These are phyloP conservation scores for Chloroceryle amazona DNA, from an alignment of 2,797 vertebrate species.

Conservation along the genomic window DNA sequence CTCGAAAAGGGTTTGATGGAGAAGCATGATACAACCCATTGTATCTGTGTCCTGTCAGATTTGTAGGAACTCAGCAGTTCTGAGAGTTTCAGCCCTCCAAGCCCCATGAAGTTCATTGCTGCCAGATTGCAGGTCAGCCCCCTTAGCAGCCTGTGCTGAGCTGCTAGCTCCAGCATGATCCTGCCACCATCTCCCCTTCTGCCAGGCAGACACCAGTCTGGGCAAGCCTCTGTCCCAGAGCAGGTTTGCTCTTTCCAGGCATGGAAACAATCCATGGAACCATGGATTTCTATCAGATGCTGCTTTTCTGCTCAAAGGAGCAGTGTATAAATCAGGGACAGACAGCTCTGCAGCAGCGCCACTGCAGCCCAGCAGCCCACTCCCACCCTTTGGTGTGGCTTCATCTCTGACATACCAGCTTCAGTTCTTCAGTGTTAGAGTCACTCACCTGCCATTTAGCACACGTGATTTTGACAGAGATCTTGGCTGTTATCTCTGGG, in stretches of 20 bases:
- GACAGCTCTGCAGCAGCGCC: accelerated
- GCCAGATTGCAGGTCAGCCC: not conserved
- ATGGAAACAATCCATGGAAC: not conserved
- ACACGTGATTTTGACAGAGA: not conserved
- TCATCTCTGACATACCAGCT: not conserved
- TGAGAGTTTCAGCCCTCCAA: not conserved
- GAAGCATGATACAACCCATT: not conserved
- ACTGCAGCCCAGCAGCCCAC: not conserved
- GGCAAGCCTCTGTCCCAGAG: not conserved
- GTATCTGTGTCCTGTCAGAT: not conserved
- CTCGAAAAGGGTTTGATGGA: not conserved
- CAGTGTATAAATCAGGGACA: not conserved
- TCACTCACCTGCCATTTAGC: not conserved
- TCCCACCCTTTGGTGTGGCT: not conserved
- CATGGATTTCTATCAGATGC: not conserved
- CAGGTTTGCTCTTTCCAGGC: not conserved
- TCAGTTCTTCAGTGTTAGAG: not conserved
- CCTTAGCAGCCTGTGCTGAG: not conserved
- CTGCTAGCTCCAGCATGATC: not conserved
- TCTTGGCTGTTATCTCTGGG: not conserved
- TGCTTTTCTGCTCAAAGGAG: not conserved
- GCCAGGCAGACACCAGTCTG: not conserved
- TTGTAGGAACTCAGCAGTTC: not conserved
- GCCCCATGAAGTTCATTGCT: accelerated
- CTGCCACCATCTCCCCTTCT: not conserved